These are phyloP conservation scores for Scelioninae gen. 2 DNA, from an alignment of 2,888 invertebrate species.

Conservation along the genomic window DNA sequence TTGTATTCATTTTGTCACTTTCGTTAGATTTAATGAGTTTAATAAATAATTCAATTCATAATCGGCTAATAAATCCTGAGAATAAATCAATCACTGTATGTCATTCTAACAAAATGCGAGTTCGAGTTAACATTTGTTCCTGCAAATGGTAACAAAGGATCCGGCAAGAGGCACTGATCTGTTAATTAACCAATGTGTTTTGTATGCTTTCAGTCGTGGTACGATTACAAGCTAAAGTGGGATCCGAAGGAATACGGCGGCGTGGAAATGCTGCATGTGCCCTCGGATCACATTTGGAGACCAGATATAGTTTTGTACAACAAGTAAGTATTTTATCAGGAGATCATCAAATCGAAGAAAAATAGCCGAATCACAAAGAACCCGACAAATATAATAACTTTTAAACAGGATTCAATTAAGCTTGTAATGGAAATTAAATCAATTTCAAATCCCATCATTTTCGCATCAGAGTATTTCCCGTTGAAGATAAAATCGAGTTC, in stretches of 20 bases:
- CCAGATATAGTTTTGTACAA: slow-evolving; percentile 90
- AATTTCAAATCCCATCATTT: too few species aligned
- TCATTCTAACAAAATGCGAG: slow-evolving; percentile 19
- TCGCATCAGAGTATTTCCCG: too few species aligned
- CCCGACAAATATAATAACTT: too few species aligned
- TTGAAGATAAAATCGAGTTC: too few species aligned
- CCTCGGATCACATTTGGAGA: slow-evolving; percentile 90
- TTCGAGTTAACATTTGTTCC: slow-evolving; percentile 15
- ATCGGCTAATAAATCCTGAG: too few species aligned
- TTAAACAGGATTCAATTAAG: too few species aligned
- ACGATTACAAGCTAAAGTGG: slow-evolving; percentile 91
- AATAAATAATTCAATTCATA: too few species aligned
- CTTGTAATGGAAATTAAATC: too few species aligned
- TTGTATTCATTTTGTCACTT: too few species aligned
- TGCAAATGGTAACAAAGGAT: slow-evolving; percentile 24
- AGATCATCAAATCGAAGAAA: neutral
- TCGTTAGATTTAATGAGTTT: too few species aligned
- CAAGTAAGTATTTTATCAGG: slow-evolving; percentile 79
- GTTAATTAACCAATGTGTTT: slow-evolving; percentile 44
- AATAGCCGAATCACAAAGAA: too few species aligned
- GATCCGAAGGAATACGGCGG: slow-evolving; percentile 91
- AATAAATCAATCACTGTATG: neutral
- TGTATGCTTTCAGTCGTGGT: slow-evolving; percentile 82
- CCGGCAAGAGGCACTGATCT: slow-evolving; percentile 23
- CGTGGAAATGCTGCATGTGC: slow-evolving; percentile 89